These are phyloP conservation scores for Helogale parvula DNA, from an alignment of 2,113 vertebrate species.

Conservation along the genomic window DNA sequence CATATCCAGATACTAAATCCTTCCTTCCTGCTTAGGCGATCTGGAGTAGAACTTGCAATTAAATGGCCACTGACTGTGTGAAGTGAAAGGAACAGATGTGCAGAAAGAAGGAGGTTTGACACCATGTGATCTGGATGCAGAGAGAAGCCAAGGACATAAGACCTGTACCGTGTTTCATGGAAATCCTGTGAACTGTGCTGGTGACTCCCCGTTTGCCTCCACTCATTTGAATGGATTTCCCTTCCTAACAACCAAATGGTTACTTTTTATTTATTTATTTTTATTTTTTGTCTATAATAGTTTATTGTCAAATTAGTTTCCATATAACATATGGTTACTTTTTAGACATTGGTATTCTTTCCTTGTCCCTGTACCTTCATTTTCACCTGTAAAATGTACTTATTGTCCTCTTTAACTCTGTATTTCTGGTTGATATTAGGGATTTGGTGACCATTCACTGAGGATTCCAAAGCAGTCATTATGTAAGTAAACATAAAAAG, in stretches of 20 bases:
- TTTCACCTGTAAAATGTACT: not conserved
- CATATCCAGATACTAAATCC: not conserved
- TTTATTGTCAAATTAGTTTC: too few species aligned
- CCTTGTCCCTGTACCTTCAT: not conserved
- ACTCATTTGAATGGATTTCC: not conserved
- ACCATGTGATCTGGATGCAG: not conserved
- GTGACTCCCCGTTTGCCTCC: not conserved
- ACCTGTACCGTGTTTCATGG: accelerated
- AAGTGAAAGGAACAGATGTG: not conserved
- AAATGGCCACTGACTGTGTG: not conserved
- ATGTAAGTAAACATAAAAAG: not conserved
- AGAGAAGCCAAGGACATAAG: not conserved
- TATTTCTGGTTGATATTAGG: not conserved
- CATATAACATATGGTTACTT: not conserved
- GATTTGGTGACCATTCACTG: not conserved
- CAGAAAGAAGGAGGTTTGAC: not conserved
- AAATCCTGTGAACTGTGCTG: not conserved
- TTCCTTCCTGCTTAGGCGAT: not conserved
- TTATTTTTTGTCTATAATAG: too few species aligned
- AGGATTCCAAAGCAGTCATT: conserved; percentile 23
- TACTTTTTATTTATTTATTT: too few species aligned
- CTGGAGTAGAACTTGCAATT: not conserved
- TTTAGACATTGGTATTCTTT: not conserved
- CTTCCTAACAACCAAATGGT: not conserved
- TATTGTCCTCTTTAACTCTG: not conserved